Conservation (phyloP, 2,888 invertebrate species). For the Aquatica leii region DNA sequence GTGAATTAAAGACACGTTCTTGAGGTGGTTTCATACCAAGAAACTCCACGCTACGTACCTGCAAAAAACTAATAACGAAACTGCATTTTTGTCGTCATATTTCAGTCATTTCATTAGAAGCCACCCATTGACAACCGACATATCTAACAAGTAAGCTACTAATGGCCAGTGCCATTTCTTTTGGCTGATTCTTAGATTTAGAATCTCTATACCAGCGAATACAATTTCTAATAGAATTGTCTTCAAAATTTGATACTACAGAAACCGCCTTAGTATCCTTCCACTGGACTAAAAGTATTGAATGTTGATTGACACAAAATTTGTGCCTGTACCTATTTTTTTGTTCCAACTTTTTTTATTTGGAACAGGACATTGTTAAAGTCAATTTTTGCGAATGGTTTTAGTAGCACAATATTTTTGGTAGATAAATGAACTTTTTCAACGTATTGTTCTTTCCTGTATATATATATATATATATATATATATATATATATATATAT, state of each 20-base stretch:
- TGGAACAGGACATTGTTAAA: background rate
- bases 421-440: background rate
- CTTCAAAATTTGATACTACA: background rate
- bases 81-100: background rate
- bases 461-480: background rate
- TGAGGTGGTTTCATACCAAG: background rate
- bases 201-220: background rate
- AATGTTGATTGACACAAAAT: no score
- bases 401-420: no score
- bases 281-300: conserved; percentile 1
- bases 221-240: background rate
- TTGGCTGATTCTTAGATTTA: background rate
- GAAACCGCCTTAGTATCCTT: background rate
- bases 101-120: no score
- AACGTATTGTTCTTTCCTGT: background rate
- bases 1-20: no score
- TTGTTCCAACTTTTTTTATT: background rate
- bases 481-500: background rate
- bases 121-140: no score
- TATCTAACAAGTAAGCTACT: no score
- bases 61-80: background rate
- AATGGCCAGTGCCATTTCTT: background rate
- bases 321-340: no score
- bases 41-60: background rate
- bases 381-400: background rate